Base-by-base conservation (phyloP, 2,797 vertebrate genomes). In the Parauchenoglanis ngamensis region DNA sequence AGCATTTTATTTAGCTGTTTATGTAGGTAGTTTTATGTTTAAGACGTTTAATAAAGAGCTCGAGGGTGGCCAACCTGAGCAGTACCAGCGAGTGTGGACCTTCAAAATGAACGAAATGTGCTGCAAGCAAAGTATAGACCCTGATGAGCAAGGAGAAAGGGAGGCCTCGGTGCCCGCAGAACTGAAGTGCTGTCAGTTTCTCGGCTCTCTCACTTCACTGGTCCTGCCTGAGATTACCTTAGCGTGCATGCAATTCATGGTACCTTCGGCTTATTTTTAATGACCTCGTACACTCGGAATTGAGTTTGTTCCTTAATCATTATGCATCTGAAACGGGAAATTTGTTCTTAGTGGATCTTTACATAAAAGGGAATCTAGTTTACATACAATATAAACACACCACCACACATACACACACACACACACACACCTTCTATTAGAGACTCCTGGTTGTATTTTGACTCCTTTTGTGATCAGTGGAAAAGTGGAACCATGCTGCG, bases 311-410 rank as follows among this genome's bases (percentile, higher is more conserved):
- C 49, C 52, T 11, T 56, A 78, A 79, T 81, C 57, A 7, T 59
- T 80, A 12, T 59, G 35, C 49, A 46, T 57, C 15, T 8, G 21
- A 59, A 31, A 79, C 19, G 44, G 49, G 59, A 87, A 56, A 44
- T 77, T 73, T 85, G 28, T 88, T 85, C 87, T 73, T 85, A 75
- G 87, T 88, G 83, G 83, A 85, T 85, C 87, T 77, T 83, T 44
- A 75, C 28, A n/a, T 59, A 70, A 84, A 40, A 61, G 75, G 49
- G 46, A 79, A 52, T 49, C 7, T 21, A 40, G 31, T 73, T 80
- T 28, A 93, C 87, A 91, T 92, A 86, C 90, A 49, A 87, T 25
- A 70, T 40, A 68, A 67, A 82, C 57, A 63, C 54, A 84, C 54
- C 87, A 91, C 92, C 90, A 88, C n/a, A 59, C 75, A 87, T 52